These are phyloP conservation scores for Drosophila villosipedis DNA, from an alignment of 2,888 invertebrate genomes.

Conservation along the genomic window DNA sequence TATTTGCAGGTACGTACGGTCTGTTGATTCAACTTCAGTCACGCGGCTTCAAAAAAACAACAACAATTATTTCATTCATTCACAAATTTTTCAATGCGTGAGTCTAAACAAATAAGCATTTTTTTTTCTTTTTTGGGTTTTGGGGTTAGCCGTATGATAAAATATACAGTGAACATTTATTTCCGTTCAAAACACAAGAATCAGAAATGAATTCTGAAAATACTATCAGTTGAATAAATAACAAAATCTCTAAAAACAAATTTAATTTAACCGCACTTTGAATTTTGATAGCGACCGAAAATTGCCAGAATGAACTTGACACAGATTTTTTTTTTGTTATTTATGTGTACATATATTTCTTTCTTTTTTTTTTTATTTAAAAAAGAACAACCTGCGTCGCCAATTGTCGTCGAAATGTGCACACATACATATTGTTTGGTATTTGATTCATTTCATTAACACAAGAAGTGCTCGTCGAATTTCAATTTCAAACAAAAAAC, in stretches of 20 bases:
- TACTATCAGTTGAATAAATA: slow-evolving; percentile 23
- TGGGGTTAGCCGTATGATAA: slow-evolving; percentile 19
- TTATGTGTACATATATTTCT: not conserved
- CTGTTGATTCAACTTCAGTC: slow-evolving; percentile 40
- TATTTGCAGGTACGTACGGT: slow-evolving; percentile 67
- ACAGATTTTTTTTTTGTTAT: slow-evolving; percentile 36
- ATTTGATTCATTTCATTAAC: slow-evolving; percentile 49
- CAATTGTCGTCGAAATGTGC: slow-evolving; percentile 35
- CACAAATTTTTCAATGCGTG: slow-evolving; percentile 45
- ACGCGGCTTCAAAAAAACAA: slow-evolving; percentile 2
- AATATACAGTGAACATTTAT: slow-evolving; percentile 48
- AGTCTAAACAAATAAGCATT: slow-evolving; percentile 39
- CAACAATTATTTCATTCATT: slow-evolving; percentile 13
- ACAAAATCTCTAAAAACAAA: slow-evolving; percentile 18
- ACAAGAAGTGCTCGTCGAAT: slow-evolving; percentile 52
- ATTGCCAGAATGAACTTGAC: slow-evolving; percentile 65
- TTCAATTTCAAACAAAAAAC: slow-evolving; percentile 59
- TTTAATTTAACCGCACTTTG: slow-evolving; percentile 28
- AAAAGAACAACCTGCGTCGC: slow-evolving; percentile 1
- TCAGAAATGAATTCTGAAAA: slow-evolving; percentile 34
- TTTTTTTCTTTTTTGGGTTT: not conserved
- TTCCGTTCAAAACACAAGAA: not conserved
- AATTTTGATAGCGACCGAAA: slow-evolving; percentile 44
- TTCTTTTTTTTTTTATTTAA: not conserved
- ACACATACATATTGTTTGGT: slow-evolving; percentile 8